Evolutionary conservation across 2,797 vertebrate species (phyloP), one percentile per base, ranked within the genome.

Genomic region (Mormyrus proboscirostris): DNA sequence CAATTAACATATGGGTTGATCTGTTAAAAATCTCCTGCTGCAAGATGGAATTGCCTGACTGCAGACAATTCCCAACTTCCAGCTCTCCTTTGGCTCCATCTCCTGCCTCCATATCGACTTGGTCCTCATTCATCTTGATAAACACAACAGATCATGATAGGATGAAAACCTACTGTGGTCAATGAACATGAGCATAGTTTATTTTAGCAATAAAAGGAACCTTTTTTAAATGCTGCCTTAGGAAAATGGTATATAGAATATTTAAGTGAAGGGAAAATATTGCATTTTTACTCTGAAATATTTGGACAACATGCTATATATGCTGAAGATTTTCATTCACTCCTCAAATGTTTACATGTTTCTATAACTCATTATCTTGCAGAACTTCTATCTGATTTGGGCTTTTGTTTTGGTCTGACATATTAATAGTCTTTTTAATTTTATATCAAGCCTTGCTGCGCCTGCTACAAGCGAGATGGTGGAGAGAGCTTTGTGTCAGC

Each of bases 401-500:
- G 73, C 16, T 79, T 79, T 44, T 44, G 38, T 41, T 79, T 79
- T 79, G 38, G 38, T 44, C 19, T 79, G 73, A 44, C 73, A 79
- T 79, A 79, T 79, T 79, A 79, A 79, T 44, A 44, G 73, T 79
- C 73, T 79, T 79, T 41, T 41, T 79, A 79, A 44, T 79, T 41
- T 79, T 79, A 79, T 79, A 79, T 79, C 38, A 79, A 41, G 38
- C 38, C 38, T n/a, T 44, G 73, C 73, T n/a, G n/a, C 7, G 16
- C 10, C 38, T 44, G 73, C 73, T 79, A 79, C 38, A 79, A 19
- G 38, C 0, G 73, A 79, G 19, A 79, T 44, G 29, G 29, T 73
- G 38, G 38, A 79, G 16, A 79, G 73, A 41, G 38, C 38, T 8
- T 44, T 44, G 73, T 79, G 73, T 44, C 38, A 79, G 33, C 14